phyloP scores from a whole-genome alignment of 2,888 invertebrate genomes.

The Ennomos quercinarius region DNA sequence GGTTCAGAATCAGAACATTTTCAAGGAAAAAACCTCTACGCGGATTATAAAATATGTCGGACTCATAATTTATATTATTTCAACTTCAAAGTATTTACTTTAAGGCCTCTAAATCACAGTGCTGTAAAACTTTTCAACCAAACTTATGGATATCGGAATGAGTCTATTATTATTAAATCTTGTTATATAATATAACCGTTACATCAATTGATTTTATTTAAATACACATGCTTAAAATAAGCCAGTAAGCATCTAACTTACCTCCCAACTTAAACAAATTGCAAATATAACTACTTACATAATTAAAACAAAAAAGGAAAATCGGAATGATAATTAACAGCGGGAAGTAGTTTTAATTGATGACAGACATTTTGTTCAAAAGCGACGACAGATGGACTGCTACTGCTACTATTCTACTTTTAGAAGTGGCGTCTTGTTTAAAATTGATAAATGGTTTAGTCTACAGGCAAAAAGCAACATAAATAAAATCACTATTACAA shows the following conservation, averaged over 20 bases:
- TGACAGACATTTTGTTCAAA: constrained; percentile 42
- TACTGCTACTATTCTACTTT: constrained; percentile 30
- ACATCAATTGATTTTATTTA: background rate
- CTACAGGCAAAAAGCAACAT: background rate
- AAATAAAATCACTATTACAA: too few relatives aligned
- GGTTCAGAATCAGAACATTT: constrained; percentile 3
- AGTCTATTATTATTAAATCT: too few relatives aligned
- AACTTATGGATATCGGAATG: too few relatives aligned
- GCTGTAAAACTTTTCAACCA: too few relatives aligned
- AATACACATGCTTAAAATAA: constrained; percentile 21
- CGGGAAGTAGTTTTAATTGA: constrained; percentile 38
- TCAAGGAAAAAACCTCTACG: background rate
- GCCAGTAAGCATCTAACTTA: background rate
- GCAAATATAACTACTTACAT: constrained; percentile 8
- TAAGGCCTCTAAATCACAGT: too few relatives aligned
- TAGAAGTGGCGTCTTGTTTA: constrained; percentile 8
- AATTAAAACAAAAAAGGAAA: constrained; percentile 16
- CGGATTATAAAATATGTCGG: too few relatives aligned
- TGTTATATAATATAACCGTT: too few relatives aligned
- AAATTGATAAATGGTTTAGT: constrained; percentile 6
- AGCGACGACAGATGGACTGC: constrained; percentile 37
- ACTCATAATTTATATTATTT: too few relatives aligned
- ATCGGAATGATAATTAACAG: constrained; percentile 32
- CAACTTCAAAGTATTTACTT: too few relatives aligned
- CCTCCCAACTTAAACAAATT: background rate